Conservation (phyloP, 2,888 invertebrate species). For the Tuberolachnus salignus region DNA sequence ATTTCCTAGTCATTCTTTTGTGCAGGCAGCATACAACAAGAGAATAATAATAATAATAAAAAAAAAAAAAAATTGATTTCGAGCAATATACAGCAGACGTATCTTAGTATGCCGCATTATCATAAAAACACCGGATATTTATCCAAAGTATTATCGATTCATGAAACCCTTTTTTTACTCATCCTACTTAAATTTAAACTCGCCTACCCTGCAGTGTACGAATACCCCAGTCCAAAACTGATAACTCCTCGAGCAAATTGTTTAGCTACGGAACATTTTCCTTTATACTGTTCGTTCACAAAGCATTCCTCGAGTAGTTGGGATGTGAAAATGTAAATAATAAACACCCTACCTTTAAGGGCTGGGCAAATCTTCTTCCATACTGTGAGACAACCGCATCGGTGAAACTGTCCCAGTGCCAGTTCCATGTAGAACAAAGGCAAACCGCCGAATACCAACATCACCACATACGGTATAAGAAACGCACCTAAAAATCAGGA, state of each 20-base stretch:
- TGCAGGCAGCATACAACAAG: slow-evolving; percentile 15
- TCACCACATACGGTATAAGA: slow-evolving; percentile 89
- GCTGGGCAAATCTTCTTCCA: slow-evolving; percentile 94
- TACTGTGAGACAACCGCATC: slow-evolving; percentile 88
- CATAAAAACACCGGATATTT: slow-evolving; percentile 37
- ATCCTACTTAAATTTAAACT: not conserved
- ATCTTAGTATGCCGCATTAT: slow-evolving; percentile 8
- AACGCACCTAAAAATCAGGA: slow-evolving; percentile 76
- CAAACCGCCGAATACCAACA: slow-evolving; percentile 90
- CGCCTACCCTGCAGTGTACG: not conserved
- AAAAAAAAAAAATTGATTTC: slow-evolving; percentile 20
- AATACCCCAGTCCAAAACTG: slow-evolving; percentile 4
- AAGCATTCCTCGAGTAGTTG: slow-evolving; percentile 43
- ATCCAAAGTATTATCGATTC: slow-evolving; percentile 19
- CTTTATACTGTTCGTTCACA: slow-evolving; percentile 25
- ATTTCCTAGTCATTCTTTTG: slow-evolving; percentile 44
- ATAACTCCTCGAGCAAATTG: slow-evolving; percentile 35
- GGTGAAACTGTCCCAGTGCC: slow-evolving; percentile 91
- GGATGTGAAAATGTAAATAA: not conserved
- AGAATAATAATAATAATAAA: not conserved
- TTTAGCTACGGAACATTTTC: slow-evolving; percentile 37
- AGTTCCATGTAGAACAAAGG: slow-evolving; percentile 96
- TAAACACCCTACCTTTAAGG: slow-evolving; percentile 74
- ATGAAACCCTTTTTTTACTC: slow-evolving; percentile 6
- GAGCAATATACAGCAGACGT: slow-evolving; percentile 5